Evolutionary conservation across 2,888 invertebrate genomes (phyloP).

Genomic region (Arge pagana): DNA sequence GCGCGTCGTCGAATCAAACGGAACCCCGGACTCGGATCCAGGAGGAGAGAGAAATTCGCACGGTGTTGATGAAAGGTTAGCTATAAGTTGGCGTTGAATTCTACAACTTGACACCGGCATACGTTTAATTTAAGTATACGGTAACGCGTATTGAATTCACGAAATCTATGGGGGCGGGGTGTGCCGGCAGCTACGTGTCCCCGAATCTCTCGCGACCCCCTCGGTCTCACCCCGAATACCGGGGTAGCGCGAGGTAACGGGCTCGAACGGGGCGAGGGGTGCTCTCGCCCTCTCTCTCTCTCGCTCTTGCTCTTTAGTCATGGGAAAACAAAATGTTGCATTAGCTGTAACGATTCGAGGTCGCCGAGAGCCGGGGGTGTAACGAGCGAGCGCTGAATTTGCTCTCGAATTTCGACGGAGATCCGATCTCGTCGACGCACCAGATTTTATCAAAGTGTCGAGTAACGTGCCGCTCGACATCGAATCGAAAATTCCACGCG

Average conservation of each 20-base stretch:
- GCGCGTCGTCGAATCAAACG: no score
- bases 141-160: neutral
- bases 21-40: no score
- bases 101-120: constrained; percentile 50
- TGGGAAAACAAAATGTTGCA: constrained; percentile 54
- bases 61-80: constrained; percentile 58
- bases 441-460: neutral
- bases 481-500: neutral
- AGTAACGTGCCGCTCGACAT: no score
- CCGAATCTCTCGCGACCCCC: constrained; percentile 21
- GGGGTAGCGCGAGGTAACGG: constrained; percentile 3
- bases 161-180: constrained; percentile 47
- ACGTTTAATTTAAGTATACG: constrained; percentile 54
- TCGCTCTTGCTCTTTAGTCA: constrained; percentile 33
- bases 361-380: no score
- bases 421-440: neutral
- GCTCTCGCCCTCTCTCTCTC: constrained; percentile 15
- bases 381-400: no score
- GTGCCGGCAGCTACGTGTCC: constrained; percentile 38
- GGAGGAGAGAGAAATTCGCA: no score
- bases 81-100: constrained; percentile 49
- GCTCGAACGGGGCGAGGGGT: constrained; percentile 13
- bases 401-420: neutral
- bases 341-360: constrained; percentile 37
- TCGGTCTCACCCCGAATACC: constrained; percentile 28